Percentiles rank a stretch among this genome's conserved stretches.
These are phyloP conservation scores for Rhynchomys soricoides DNA, from an alignment of 2,113 vertebrate species.

Conservation along the genomic window DNA sequence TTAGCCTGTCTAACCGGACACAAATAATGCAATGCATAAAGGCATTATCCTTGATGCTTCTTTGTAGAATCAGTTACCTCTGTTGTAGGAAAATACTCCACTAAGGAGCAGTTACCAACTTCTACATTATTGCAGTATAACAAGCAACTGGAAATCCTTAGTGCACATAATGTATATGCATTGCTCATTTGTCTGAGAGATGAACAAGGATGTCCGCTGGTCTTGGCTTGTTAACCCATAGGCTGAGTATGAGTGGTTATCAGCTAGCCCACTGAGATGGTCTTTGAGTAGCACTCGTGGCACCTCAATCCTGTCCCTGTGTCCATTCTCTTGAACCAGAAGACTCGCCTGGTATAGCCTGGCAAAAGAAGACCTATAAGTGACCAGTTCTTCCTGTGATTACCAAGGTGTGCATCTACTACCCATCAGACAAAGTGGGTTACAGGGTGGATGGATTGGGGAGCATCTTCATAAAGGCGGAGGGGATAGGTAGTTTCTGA, in stretches of 20 bases:
- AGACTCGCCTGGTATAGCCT: background rate
- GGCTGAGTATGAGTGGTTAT: background rate
- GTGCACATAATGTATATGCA: background rate
- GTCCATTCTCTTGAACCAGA: background rate
- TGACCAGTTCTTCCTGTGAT: background rate
- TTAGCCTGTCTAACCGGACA: no score
- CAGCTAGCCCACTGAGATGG: no score
- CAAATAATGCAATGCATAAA: background rate
- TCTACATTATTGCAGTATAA: background rate
- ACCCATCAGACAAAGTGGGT: background rate
- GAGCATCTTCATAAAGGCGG: no score
- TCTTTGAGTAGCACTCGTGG: no score
- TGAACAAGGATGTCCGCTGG: background rate
- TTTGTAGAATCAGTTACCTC: background rate
- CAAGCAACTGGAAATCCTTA: background rate
- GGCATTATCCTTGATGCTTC: background rate
- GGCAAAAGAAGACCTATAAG: background rate
- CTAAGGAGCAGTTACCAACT: background rate
- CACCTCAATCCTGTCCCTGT: background rate
- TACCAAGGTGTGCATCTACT: background rate
- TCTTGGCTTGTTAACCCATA: background rate
- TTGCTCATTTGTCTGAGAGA: background rate
- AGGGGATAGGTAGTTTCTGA: no score
- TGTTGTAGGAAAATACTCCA: background rate
- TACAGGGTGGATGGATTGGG: no score